Conservation (phyloP, 1,140 invertebrate genomes). For the Asobara japonica region DNA sequence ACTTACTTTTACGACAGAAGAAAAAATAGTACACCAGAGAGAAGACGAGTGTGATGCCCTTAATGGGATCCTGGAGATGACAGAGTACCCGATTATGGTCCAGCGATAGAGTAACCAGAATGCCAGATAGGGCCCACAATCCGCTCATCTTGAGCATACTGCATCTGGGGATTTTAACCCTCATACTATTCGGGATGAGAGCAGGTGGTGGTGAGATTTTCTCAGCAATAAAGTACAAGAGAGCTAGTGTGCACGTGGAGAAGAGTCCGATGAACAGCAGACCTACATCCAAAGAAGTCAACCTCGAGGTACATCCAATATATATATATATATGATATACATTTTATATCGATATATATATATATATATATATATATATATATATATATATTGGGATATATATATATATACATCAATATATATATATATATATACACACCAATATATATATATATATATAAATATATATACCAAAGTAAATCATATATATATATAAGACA, state of each 20-base stretch:
- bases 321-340: too few relatives aligned
- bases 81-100: conserved; percentile 68
- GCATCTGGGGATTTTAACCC: conserved; percentile 50
- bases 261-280: conserved; percentile 52
- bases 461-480: too few relatives aligned
- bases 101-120: conserved; percentile 55
- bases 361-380: too few relatives aligned
- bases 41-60: conserved; percentile 69
- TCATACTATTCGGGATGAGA: conserved; percentile 58
- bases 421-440: too few relatives aligned
- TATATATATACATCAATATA: too few relatives aligned
- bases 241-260: conserved; percentile 47
- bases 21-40: conserved; percentile 72
- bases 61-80: conserved; percentile 72
- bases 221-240: conserved; percentile 48
- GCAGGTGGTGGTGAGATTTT: conserved; percentile 54
- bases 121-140: conserved; percentile 54
- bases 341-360: too few relatives aligned
- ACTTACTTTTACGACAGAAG: conserved; percentile 71
- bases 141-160: conserved; percentile 55
- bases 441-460: too few relatives aligned
- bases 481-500: too few relatives aligned
- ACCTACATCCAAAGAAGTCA: too few relatives aligned
- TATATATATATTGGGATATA: too few relatives aligned
- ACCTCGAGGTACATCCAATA: too few relatives aligned